Percentiles rank a stretch among this genome's conserved stretches.
These are phyloP conservation scores for Pedetes capensis DNA, from an alignment of 2,113 vertebrate genomes.

Conservation along the genomic window DNA sequence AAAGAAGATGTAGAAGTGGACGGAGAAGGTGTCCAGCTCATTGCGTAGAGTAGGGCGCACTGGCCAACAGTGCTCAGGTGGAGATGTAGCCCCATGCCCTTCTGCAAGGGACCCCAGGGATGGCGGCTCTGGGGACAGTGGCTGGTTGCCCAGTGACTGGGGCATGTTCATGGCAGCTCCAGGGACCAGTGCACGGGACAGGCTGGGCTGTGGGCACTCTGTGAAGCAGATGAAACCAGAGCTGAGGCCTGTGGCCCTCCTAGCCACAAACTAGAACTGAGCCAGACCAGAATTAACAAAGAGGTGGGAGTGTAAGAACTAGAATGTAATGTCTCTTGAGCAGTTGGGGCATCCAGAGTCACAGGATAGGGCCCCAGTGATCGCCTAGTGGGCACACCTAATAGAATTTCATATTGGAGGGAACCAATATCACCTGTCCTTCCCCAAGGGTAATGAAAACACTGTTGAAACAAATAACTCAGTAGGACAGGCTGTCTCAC, in stretches of 20 bases:
- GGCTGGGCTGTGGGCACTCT: conserved; percentile 93
- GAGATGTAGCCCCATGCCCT: not conserved
- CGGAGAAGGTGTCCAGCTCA: conserved; percentile 97
- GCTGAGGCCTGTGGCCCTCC: not conserved
- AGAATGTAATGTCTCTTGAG: not conserved
- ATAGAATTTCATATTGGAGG: not conserved
- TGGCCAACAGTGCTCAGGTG: conserved; percentile 89
- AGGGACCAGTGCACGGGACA: conserved; percentile 86
- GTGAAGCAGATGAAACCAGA: conserved; percentile 12
- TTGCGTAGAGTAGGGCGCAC: conserved; percentile 95
- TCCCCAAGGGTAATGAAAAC: not conserved
- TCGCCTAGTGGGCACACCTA: not conserved
- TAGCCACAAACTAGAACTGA: not conserved
- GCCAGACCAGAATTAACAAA: not conserved
- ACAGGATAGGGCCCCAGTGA: not conserved
- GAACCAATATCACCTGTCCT: not conserved
- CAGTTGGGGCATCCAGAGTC: not conserved
- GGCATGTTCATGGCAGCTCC: conserved; percentile 96
- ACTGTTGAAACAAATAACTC: not conserved
- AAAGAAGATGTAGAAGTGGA: conserved; percentile 99
- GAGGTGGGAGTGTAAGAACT: not conserved
- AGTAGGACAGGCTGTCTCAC: not conserved
- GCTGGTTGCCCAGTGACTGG: conserved; percentile 91
- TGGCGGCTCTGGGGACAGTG: conserved; percentile 73
- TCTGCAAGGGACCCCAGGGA: conserved; percentile 50